Percentiles rank a stretch among this genome's conserved stretches.
Conservation (phyloP, 2,113 vertebrate species). For the Ursus arctos region DNA sequence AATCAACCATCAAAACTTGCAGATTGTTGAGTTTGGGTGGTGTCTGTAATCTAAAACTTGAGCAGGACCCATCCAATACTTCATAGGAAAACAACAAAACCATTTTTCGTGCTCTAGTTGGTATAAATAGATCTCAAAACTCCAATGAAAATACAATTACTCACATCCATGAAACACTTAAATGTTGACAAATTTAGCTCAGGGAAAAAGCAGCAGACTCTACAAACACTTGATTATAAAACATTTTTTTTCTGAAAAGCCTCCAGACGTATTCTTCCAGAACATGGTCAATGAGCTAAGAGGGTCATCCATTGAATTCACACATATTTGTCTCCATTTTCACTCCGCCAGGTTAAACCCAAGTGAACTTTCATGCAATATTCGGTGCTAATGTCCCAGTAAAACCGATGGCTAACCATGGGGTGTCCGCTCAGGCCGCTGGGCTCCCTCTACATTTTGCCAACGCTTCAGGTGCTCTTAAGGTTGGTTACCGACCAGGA, state of each 20-base stretch:
- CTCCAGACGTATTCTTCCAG: neutral
- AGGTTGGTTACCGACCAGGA: neutral
- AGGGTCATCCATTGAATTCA: neutral
- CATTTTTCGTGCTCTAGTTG: neutral
- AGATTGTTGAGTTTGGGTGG: neutral
- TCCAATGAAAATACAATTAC: neutral
- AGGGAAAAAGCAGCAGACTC: neutral
- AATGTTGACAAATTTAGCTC: neutral
- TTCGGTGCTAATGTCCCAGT: neutral
- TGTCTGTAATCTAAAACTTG: neutral
- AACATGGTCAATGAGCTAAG: neutral
- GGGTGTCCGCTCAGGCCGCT: neutral
- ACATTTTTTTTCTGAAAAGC: neutral
- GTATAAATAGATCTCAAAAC: neutral
- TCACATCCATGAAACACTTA: neutral
- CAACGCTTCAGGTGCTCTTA: neutral
- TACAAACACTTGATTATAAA: neutral
- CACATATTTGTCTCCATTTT: neutral
- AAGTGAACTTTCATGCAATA: neutral
- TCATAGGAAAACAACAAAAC: neutral
- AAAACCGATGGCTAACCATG: neutral
- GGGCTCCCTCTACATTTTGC: neutral
- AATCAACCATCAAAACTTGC: neutral
- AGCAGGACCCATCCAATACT: neutral
- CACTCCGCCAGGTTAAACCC: neutral